Evolutionary conservation across 2,113 vertebrate genomes (phyloP).

Genomic region (Cynocephalus volans): DNA sequence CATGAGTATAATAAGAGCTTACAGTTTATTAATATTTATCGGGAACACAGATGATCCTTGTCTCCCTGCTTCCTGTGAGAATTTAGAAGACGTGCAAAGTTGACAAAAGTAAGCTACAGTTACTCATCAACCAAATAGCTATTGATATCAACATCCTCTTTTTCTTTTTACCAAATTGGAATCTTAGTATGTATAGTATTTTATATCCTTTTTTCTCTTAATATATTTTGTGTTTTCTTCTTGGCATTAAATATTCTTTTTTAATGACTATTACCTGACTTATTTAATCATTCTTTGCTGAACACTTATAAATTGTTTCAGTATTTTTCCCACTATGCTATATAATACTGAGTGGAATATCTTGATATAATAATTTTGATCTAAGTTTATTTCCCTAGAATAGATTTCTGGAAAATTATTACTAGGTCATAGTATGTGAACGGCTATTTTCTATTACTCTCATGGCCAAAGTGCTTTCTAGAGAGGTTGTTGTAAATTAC

Average conservation of each 20-base stretch:
- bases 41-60: not conserved
- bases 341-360: not conserved
- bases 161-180: not conserved
- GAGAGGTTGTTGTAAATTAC: not conserved
- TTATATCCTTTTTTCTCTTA: not conserved
- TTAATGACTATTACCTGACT: not conserved
- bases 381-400: constrained; percentile 9
- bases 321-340: not conserved
- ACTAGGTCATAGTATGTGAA: not conserved
- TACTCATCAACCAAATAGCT: not conserved
- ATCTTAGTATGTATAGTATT: constrained; percentile 13
- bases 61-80: not conserved
- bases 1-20: not conserved
- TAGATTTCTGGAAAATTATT: not conserved
- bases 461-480: not conserved
- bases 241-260: not conserved
- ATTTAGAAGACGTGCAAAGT: constrained; percentile 39
- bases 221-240: not conserved
- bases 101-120: not conserved
- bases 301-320: constrained; percentile 31
- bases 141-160: not conserved
- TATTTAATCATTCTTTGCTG: not conserved
- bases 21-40: not conserved
- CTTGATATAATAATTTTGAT: not conserved
- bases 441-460: not conserved